These are phyloP conservation scores for Hippocampus kuda DNA, from an alignment of 2,797 vertebrate species.

Conservation along the genomic window DNA sequence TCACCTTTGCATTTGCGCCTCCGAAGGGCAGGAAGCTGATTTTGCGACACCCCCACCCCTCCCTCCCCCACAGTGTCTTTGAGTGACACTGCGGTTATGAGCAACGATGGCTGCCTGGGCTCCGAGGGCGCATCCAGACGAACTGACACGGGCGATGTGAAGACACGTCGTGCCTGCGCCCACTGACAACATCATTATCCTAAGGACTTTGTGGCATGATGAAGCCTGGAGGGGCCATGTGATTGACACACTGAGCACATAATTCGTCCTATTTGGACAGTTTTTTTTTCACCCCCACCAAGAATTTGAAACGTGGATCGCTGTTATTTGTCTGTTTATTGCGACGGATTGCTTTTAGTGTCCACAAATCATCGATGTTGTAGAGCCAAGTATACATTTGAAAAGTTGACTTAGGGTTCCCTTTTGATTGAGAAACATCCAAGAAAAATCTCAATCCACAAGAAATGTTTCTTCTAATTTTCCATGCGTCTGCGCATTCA, in stretches of 20 bases:
- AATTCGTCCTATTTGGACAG: constrained; percentile 33
- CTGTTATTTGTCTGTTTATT: too few species aligned
- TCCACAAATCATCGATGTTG: too few species aligned
- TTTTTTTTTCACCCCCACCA: neutral
- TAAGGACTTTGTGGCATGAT: constrained; percentile 52
- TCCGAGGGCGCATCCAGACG: constrained; percentile 57
- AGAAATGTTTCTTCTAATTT: too few species aligned
- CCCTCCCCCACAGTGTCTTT: constrained; percentile 25
- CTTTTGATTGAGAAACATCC: too few species aligned
- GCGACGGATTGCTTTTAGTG: too few species aligned
- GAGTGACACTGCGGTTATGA: constrained; percentile 65
- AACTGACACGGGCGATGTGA: constrained; percentile 56
- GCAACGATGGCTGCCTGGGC: constrained; percentile 58
- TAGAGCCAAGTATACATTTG: too few species aligned
- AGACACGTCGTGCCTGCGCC: constrained; percentile 42
- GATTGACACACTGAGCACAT: constrained; percentile 39
- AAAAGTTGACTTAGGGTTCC: too few species aligned
- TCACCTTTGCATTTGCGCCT: constrained; percentile 50
- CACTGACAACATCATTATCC: constrained; percentile 61
- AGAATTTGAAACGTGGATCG: neutral
- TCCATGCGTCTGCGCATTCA: too few species aligned
- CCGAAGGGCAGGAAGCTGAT: constrained; percentile 41
- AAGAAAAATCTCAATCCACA: too few species aligned
- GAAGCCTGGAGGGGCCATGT: constrained; percentile 45
- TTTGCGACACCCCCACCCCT: constrained; percentile 15